Percentiles rank a stretch among this genome's conserved stretches.
Conservation (phyloP, 2,888 invertebrate species). For the Protula sp. region DNA sequence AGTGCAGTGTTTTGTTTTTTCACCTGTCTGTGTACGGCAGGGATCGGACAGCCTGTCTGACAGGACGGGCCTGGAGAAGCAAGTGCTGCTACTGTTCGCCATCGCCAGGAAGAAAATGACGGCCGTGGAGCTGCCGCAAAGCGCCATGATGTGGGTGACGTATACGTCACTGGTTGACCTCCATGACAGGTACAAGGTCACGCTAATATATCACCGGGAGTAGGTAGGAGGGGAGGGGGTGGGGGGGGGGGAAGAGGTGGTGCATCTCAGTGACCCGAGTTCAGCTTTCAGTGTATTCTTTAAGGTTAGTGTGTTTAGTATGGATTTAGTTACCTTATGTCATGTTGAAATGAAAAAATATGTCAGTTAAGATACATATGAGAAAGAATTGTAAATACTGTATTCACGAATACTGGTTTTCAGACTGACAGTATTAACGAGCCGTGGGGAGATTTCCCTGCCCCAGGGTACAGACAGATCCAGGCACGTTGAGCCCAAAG, state of each 20-base stretch:
- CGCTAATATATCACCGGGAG: too few relatives aligned
- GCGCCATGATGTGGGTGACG: slow-evolving; percentile 34
- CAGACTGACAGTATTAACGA: slow-evolving; percentile 39
- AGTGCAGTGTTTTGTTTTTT: too few relatives aligned
- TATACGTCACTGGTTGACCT: slow-evolving; percentile 24
- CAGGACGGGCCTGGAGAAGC: slow-evolving; percentile 18
- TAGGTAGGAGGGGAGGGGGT: neutral
- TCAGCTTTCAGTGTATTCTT: too few relatives aligned
- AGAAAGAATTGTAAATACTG: too few relatives aligned
- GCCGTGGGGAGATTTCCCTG: slow-evolving; percentile 42
- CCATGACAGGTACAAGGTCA: slow-evolving; percentile 18
- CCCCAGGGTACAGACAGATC: neutral
- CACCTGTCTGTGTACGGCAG: too few relatives aligned
- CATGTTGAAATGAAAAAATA: too few relatives aligned
- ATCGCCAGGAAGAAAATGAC: slow-evolving; percentile 27
- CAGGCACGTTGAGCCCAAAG: slow-evolving; percentile 19
- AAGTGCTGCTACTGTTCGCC: slow-evolving; percentile 36
- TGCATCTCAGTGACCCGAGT: too few relatives aligned
- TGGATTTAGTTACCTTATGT: too few relatives aligned
- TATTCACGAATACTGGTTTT: neutral
- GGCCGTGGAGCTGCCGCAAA: slow-evolving; percentile 12
- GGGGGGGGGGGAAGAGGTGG: too few relatives aligned
- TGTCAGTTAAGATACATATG: too few relatives aligned
- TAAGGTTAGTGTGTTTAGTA: too few relatives aligned
- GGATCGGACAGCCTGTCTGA: neutral